Evolutionary conservation across 2,797 vertebrate species (phyloP).

Genomic region (Apogon hyalosoma): DNA sequence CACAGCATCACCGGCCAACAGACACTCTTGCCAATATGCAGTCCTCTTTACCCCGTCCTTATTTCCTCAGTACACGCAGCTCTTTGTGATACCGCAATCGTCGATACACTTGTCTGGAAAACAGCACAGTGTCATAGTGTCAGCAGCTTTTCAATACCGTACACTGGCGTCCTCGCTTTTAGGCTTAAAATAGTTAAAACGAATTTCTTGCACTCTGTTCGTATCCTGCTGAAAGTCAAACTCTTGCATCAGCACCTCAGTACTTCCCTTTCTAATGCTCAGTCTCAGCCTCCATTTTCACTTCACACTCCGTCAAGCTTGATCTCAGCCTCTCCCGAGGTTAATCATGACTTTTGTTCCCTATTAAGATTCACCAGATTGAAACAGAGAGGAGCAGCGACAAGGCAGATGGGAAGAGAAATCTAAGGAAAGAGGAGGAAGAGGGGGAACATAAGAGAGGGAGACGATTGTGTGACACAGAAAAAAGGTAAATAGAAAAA

Average conservation of each 20-base stretch:
- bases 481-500: background rate
- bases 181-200: too few species aligned
- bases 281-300: conserved; percentile 6
- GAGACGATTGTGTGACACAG: background rate
- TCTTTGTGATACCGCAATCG: background rate
- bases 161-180: too few species aligned
- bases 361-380: conserved; percentile 11
- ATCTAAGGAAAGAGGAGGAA: background rate
- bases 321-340: conserved; percentile 11
- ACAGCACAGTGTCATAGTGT: background rate
- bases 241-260: conserved; percentile 22
- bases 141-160: too few species aligned
- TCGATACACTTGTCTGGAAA: background rate
- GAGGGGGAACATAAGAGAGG: background rate
- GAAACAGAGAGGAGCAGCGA: conserved; percentile 9
- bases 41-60: conserved; percentile 27
- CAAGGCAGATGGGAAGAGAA: conserved; percentile 1
- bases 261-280: conserved; percentile 12
- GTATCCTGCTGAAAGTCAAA: conserved; percentile 1
- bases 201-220: conserved; percentile 2
- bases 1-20: conserved; percentile 62
- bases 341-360: conserved; percentile 34
- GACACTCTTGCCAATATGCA: conserved; percentile 57
- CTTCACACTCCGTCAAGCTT: conserved; percentile 11
- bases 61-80: conserved; percentile 8